Base-by-base conservation (phyloP, 2,888 invertebrate species). In the Abscondita cerata region DNA sequence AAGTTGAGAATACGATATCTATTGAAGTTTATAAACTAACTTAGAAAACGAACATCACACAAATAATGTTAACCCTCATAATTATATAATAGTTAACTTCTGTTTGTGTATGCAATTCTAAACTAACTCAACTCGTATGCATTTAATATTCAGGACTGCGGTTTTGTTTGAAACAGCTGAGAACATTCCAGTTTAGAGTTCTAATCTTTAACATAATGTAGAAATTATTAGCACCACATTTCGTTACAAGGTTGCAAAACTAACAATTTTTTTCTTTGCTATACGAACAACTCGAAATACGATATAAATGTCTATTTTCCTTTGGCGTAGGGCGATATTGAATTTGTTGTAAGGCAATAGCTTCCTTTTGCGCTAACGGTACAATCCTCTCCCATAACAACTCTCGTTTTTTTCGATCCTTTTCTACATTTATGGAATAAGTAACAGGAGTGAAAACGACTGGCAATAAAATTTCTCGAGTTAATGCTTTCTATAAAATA, bases 401-500 rank as follows among this genome's bases (percentile, higher is more conserved):
- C 46, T 18, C 46, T 51, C 11, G 33, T 50, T 46, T 59, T 50
- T 18, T 54, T 59, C 13, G 52, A 25, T 1, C 16, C 25, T 25
- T 33, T 38, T 0, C 34, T 41, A 33, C 62, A 62, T 38, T 54
- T 44, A 18, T 48, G 20, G 9, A 54, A 38, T 40, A 59, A 25
- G 38, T 38, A 59, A 33, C 62, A 62, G 6, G 52, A 44, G 13
- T 41, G 15, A 16, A 38, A 62, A 9, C 13, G 48, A 1, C 16
- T 44, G 2, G 53, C 58, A 11, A 59, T 12, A 46, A 62, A 62
- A n/a, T 52, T 54, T n/a, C 36, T 59, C 6, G 62, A 54, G 34
- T 62, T 62, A 9, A 62, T 62, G 13, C 62, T 62, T 38, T 62
- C 62, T 13, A 40, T 54, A 34, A 62, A 62, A 18, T 53, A 51